phyloP scores from a whole-genome alignment of 2,113 vertebrate genomes.

The Agapornis roseicollis region DNA sequence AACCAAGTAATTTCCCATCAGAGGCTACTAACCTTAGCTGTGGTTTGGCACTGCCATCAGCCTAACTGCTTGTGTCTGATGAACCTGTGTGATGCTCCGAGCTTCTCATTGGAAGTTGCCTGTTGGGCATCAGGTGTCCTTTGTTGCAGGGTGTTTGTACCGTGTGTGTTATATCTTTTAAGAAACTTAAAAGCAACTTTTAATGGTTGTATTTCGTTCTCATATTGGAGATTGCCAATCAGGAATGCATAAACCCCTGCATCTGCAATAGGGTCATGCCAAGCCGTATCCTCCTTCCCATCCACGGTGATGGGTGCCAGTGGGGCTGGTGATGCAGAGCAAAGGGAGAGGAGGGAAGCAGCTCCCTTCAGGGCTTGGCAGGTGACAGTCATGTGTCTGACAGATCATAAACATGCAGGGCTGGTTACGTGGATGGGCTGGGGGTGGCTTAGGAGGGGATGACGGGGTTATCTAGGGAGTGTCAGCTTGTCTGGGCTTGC shows the following conservation, averaged over 20 bases:
- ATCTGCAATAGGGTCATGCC: neutral
- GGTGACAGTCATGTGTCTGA: constrained; percentile 40
- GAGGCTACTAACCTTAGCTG: constrained; percentile 19
- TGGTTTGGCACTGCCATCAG: constrained; percentile 34
- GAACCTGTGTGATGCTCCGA: neutral
- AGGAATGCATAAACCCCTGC: neutral
- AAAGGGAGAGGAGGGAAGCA: neutral
- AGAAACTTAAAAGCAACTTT: neutral
- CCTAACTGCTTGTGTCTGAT: neutral
- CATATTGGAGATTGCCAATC: neutral
- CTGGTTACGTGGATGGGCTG: neutral
- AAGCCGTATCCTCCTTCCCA: neutral
- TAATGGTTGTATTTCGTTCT: neutral
- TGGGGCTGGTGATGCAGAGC: neutral
- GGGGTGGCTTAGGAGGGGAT: constrained; percentile 22
- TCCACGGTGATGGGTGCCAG: fast-evolving
- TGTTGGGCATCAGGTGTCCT: neutral
- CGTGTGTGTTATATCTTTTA: neutral
- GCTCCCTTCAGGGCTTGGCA: constrained; percentile 13
- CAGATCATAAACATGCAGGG: neutral
- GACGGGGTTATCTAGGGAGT: constrained; percentile 29
- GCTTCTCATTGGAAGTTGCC: neutral
- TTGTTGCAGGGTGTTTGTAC: fast-evolving
- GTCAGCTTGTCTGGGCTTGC: constrained; percentile 48
- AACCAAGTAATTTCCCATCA: constrained; percentile 34